Evolutionary conservation across 2,113 vertebrate species (phyloP).

Genomic region (Mustela lutreola): DNA sequence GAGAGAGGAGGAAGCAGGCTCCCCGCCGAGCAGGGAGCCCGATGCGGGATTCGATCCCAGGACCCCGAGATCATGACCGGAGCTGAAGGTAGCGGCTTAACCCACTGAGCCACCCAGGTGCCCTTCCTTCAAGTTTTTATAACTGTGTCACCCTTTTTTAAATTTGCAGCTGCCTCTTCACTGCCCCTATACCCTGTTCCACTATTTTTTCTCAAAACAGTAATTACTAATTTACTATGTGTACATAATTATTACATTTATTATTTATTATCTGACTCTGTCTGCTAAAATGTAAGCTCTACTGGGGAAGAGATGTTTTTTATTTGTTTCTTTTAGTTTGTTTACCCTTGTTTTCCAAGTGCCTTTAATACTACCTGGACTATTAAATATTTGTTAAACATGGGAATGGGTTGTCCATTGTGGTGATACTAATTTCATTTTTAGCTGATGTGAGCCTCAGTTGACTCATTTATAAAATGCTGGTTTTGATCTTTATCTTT

Average conservation of each 20-base stretch:
- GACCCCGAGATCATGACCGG: too few species aligned
- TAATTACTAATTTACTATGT: not conserved
- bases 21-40: too few species aligned
- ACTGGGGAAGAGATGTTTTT: not conserved
- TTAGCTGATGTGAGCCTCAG: not conserved
- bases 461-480: conserved; percentile 40
- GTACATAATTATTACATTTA: conserved; percentile 5
- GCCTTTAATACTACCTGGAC: not conserved
- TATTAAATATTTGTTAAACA: conserved; percentile 49
- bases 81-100: too few species aligned
- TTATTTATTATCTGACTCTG: not conserved
- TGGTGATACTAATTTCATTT: conserved; percentile 51
- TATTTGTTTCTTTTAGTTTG: conserved; percentile 28
- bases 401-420: not conserved
- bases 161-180: not conserved
- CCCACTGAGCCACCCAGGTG: too few species aligned
- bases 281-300: conserved; percentile 22
- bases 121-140: not conserved
- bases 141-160: not conserved
- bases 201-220: conserved; percentile 8
- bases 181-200: not conserved
- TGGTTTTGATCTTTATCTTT: conserved; percentile 36
- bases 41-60: too few species aligned
- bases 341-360: conserved; percentile 47
- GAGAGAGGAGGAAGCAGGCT: too few species aligned